Evolutionary conservation across 2,113 vertebrate species (phyloP).

Genomic region (Blennius ocellaris): DNA sequence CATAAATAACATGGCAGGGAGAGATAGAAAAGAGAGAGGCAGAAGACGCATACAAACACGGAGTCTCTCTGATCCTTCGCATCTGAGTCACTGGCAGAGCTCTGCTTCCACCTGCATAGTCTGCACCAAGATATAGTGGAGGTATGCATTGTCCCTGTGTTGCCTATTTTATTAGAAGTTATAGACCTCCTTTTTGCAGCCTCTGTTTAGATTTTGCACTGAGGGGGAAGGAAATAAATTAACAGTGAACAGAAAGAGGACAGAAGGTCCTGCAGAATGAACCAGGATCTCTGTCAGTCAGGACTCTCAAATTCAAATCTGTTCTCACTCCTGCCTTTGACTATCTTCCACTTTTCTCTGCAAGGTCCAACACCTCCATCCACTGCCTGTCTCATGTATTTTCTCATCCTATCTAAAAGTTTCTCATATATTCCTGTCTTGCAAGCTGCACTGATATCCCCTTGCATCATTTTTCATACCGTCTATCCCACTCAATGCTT

Average conservation of each 20-base stretch:
- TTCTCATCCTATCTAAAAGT: conserved; percentile 18
- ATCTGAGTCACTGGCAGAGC: conserved; percentile 12
- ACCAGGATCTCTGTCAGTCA: conserved; percentile 19
- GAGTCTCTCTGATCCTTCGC: conserved; percentile 30
- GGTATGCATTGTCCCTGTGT: not conserved
- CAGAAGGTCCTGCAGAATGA: conserved; percentile 2
- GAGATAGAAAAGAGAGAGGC: conserved; percentile 9
- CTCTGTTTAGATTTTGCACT: not conserved
- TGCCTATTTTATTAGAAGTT: conserved; percentile 19
- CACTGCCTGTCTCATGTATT: not conserved
- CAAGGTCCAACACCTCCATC: conserved; percentile 14
- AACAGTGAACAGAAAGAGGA: conserved; percentile 4
- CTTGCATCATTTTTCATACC: conserved; percentile 15
- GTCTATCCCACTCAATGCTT: conserved; percentile 11
- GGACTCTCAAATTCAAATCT: conserved; percentile 1
- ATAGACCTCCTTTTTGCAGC: not conserved
- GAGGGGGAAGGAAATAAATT: not conserved
- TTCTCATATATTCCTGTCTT: not conserved
- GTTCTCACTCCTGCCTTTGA: not conserved
- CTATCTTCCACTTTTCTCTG: not conserved
- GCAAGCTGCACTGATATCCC: not conserved
- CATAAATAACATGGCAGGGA: conserved; percentile 25
- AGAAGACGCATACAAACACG: conserved; percentile 18
- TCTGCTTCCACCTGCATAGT: conserved; percentile 26
- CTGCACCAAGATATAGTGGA: conserved; percentile 1